phyloP scores from a whole-genome alignment of 2,113 vertebrate genomes.

The Spilogale gracilis region DNA sequence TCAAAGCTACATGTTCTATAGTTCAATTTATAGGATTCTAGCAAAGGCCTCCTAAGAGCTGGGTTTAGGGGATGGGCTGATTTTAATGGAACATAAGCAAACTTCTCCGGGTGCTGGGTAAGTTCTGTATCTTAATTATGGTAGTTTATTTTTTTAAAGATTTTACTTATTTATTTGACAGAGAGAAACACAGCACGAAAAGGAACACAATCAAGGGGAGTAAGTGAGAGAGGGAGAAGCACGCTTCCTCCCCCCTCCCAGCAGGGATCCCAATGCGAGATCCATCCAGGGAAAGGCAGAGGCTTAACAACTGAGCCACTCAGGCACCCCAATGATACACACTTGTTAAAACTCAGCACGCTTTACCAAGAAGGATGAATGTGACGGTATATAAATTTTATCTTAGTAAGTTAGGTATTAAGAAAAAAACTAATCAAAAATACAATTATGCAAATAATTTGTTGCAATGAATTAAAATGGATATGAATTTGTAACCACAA shows the following conservation, averaged over 20 bases:
- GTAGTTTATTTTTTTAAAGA: too few relatives aligned
- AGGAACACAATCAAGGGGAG: too few relatives aligned
- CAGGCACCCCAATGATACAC: neutral
- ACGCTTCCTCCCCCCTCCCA: too few relatives aligned
- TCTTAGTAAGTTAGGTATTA: neutral
- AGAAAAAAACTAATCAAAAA: slow-evolving; percentile 26
- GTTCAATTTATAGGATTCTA: neutral
- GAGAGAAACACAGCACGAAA: too few relatives aligned
- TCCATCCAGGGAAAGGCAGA: too few relatives aligned
- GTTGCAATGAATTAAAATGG: neutral
- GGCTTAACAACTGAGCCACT: too few relatives aligned
- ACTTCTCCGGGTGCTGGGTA: neutral
- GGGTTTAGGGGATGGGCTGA: neutral
- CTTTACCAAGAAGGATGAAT: neutral
- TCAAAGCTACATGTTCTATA: neutral
- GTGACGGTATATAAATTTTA: slow-evolving; percentile 1
- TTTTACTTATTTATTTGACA: too few relatives aligned
- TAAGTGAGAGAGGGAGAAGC: too few relatives aligned
- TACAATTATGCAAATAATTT: neutral
- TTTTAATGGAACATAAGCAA: neutral
- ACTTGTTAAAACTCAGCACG: neutral
- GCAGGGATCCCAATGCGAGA: too few relatives aligned
- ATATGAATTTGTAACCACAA: slow-evolving; percentile 14
- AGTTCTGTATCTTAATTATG: neutral
- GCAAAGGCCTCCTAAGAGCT: neutral